These are phyloP conservation scores for Pangasianodon hypophthalmus DNA, from an alignment of 2,113 vertebrate species.

Conservation along the genomic window DNA sequence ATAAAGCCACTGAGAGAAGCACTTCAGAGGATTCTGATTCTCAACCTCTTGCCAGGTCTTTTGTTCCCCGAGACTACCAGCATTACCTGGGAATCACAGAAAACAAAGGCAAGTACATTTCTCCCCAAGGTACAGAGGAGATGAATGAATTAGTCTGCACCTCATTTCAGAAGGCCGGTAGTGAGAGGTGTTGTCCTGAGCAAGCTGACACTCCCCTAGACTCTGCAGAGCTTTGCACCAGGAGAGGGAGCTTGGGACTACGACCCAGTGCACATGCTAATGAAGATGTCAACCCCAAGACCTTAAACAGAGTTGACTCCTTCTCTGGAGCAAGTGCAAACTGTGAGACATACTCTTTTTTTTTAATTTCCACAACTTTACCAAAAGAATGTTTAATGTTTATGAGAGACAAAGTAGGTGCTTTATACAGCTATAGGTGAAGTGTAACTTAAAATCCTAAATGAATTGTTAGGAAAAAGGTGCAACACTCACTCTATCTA, in stretches of 20 bases:
- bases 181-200: conserved; percentile 34
- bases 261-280: conserved; percentile 54
- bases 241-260: conserved; percentile 56
- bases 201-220: conserved; percentile 61
- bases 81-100: conserved; percentile 69
- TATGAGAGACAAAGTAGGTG: not conserved
- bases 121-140: conserved; percentile 60
- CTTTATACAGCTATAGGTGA: not conserved
- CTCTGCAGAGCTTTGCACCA: conserved; percentile 57
- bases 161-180: conserved; percentile 37
- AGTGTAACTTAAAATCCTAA: not conserved
- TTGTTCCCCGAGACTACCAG: conserved; percentile 69
- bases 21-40: conserved; percentile 55
- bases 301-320: conserved; percentile 59
- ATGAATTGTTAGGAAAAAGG: not conserved
- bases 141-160: conserved; percentile 52
- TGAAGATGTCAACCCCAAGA: conserved; percentile 62
- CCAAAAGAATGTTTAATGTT: not conserved
- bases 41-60: conserved; percentile 65
- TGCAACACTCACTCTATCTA: not conserved
- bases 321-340: conserved; percentile 61
- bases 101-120: conserved; percentile 48
- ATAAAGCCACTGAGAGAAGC: conserved; percentile 36
- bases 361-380: not conserved
- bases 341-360: conserved; percentile 59